Percentiles rank a stretch among this genome's conserved stretches.
phyloP scores from a whole-genome alignment of 1,140 invertebrate genomes.

The Drosophila albomicans region DNA sequence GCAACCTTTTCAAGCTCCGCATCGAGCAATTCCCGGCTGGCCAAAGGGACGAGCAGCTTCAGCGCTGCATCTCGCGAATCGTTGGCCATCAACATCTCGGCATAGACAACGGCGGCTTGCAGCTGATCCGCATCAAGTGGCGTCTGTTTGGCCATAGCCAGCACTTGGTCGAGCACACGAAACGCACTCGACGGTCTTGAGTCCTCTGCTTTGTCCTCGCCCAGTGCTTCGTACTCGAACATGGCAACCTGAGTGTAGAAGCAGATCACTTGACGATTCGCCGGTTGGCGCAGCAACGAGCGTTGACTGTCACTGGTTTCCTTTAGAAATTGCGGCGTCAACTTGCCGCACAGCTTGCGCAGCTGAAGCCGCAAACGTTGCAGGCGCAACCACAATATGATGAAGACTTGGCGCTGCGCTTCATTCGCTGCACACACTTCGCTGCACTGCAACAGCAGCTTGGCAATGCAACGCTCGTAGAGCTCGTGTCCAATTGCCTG shows the following conservation, averaged over 20 bases:
- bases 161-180: constrained; percentile 84
- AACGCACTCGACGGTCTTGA: constrained; percentile 53
- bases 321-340: constrained; percentile 83
- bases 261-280: constrained; percentile 79
- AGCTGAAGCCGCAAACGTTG: constrained; percentile 86
- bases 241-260: constrained; percentile 88
- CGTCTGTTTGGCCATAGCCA: constrained; percentile 30
- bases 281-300: constrained; percentile 86
- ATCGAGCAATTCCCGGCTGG: background rate
- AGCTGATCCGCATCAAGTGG: constrained; percentile 3
- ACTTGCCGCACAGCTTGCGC: constrained; percentile 85
- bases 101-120: constrained; percentile 53
- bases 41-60: constrained; percentile 37
- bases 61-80: constrained; percentile 23
- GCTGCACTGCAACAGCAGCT: constrained; percentile 83
- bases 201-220: constrained; percentile 71
- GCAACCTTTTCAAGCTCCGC: background rate
- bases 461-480: constrained; percentile 86
- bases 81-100: constrained; percentile 60
- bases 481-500: constrained; percentile 87
- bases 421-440: constrained; percentile 75
- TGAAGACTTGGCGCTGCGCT: constrained; percentile 84
- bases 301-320: constrained; percentile 86
- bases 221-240: constrained; percentile 86
- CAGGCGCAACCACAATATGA: constrained; percentile 88